These are phyloP conservation scores for Zelostemma sp. DNA, from an alignment of 1,140 invertebrate species.

Conservation along the genomic window DNA sequence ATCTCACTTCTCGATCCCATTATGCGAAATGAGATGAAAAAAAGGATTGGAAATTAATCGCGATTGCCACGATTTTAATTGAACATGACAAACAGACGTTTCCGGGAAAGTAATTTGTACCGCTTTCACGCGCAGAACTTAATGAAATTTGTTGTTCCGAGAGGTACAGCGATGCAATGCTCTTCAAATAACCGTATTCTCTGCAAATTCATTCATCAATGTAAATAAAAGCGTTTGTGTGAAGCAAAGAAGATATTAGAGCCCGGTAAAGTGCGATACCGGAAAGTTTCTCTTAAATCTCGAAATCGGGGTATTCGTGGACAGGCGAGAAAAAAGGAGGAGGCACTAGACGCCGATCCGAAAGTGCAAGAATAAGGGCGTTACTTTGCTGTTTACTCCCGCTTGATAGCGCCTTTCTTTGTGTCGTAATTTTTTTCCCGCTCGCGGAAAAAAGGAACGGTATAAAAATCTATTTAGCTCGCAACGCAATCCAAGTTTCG, in stretches of 20 bases:
- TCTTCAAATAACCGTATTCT: no score
- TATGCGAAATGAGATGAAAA: no score
- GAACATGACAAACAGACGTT: no score
- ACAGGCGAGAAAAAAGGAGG: constrained; percentile 14
- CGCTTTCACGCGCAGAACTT: no score
- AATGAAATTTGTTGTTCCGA: no score
- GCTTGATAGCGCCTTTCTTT: not conserved
- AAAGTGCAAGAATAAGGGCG: constrained; percentile 4
- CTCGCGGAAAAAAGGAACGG: not conserved
- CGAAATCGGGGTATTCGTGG: constrained; percentile 18
- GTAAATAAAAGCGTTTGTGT: no score
- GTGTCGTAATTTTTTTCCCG: not conserved
- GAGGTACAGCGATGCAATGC: no score
- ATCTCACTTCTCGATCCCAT: not conserved
- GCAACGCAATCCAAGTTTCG: constrained; percentile 6
- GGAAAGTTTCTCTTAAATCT: constrained; percentile 24
- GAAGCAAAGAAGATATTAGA: constrained; percentile 23
- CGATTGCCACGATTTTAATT: not conserved
- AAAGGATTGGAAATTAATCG: no score
- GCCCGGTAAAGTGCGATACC: constrained; percentile 10
- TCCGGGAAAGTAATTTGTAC: no score
- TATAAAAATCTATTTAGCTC: constrained; percentile 9
- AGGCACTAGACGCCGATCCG: not conserved
- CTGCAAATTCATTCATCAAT: no score
- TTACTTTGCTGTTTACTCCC: not conserved